Base-by-base conservation (phyloP, 2,113 vertebrate species). In the Siniperca chuatsi region DNA sequence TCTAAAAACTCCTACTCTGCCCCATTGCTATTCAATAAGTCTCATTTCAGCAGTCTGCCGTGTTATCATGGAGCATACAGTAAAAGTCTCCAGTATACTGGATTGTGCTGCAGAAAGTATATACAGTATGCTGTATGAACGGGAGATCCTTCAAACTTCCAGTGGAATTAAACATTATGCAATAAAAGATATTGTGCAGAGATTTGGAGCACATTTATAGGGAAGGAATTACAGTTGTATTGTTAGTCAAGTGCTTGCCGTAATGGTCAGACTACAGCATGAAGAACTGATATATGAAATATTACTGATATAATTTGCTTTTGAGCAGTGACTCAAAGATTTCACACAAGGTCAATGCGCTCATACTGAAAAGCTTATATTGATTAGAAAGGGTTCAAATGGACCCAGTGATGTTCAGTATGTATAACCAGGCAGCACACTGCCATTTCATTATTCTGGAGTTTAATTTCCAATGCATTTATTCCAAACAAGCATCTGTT, bases 381-480 rank as follows among this genome's bases (percentile, higher is more conserved):
- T 90, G 82, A 90, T 91, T 86, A 70, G 65, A 90, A 88, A 79
- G 35, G 57, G 68, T 73, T 71, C 69, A 89, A 84, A 83, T 88
- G 78, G 74, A 86, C 57, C 29, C 44, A 50, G 85, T 79, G 85
- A 87, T 90, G 81, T 86, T 87, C 78, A 84, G 76, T 82, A 81
- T 83, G 78, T 87, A 70, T 65, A 92, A 91, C 61, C 78, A 89
- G 81, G 67, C 77, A 86, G 82, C 79, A 79, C 65, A 74, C 80
- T 83, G 70, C 80, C 77, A 80, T 76, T 90, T 93, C 87, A 89
- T 90, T 91, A 90, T 84, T 86, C 81, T 67, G 64, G 64, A 81
- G 78, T 92, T 92, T 93, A 89, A 93, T 95, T 95, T 92, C 81
- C 79, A 68, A 86, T 86, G 85, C 85, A 93, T 95, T 93, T 90